phyloP scores from a whole-genome alignment of 2,113 vertebrate species.

The Phocoena sinus region DNA sequence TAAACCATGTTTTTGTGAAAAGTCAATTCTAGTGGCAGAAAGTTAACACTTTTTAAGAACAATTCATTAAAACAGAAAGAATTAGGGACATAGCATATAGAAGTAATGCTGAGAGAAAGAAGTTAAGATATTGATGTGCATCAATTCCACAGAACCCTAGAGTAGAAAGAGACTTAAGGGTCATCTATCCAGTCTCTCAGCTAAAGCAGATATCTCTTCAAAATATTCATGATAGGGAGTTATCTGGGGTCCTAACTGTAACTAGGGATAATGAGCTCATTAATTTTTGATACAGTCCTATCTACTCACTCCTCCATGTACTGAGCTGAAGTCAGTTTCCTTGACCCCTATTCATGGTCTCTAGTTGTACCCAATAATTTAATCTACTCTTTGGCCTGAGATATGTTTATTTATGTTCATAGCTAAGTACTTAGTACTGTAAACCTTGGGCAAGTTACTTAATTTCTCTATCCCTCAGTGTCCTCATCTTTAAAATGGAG shows the following conservation, averaged over 20 bases:
- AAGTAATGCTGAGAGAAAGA: neutral
- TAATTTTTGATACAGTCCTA: neutral
- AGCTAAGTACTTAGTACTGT: neutral
- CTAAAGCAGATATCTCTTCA: neutral
- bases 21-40: neutral
- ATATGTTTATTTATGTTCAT: neutral
- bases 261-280: neutral
- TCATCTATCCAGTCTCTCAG: neutral
- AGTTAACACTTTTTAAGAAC: neutral
- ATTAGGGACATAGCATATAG: neutral
- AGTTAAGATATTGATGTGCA: neutral
- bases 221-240: neutral
- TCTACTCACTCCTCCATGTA: neutral
- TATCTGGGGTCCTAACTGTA: neutral
- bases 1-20: neutral
- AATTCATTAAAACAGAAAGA: neutral
- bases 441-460: neutral
- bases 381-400: neutral
- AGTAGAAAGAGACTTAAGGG: neutral
- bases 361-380: neutral
- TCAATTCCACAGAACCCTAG: neutral
- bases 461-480: neutral
- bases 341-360: neutral
- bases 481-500: neutral
- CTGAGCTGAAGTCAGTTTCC: neutral